Evolutionary conservation across 2,888 invertebrate species (phyloP), one percentile per base, ranked within the genome.

Genomic region (Napeogenes inachia): DNA sequence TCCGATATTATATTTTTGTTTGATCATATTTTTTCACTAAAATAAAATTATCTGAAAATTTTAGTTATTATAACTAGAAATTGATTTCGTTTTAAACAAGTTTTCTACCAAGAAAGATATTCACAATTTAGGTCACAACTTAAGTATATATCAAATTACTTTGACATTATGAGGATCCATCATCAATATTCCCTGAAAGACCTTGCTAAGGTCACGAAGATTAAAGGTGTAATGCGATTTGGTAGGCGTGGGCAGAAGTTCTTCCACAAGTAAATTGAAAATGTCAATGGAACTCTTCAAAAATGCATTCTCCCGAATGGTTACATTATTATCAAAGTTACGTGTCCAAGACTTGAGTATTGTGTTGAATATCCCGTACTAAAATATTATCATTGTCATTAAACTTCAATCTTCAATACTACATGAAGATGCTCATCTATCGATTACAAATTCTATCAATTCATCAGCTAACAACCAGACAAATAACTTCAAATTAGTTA

Each of bases 181-280:
- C 92, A 96, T 94, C 45, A 96, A 84, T 1, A 96, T 92, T 2
- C 96, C 96, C 86, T 95, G 94, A 75, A 96, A 95, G 21, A 97
- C 95, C 73, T 96, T 94, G 62, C 96, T 94, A 66, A 98, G 92
- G 80, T 98, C 98, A 21, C 97, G 88, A 71, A 98, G 81, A 84
- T 97, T 98, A 84, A 97, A 98, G 0, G 97, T 95, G 75, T 98
- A 98, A 84, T 97, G 97, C 0, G 96, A 96, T 80, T 97, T 97
- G 32, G 95, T 92, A 0, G 98, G 97, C 0, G 97, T 98, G 0
- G 98, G 97, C 12, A 97, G 87, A 61, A 98, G 88, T 72, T 95
- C 94, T 6, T 89, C 87, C 46, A 93, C 91, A 63, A 95, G 92
- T 0, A 91, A 92, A 54, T 85, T 87, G 84, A 95, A 96, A 10